These are phyloP conservation scores for Syrrhaptes paradoxus DNA, from an alignment of 2,113 vertebrate species.

Conservation along the genomic window DNA sequence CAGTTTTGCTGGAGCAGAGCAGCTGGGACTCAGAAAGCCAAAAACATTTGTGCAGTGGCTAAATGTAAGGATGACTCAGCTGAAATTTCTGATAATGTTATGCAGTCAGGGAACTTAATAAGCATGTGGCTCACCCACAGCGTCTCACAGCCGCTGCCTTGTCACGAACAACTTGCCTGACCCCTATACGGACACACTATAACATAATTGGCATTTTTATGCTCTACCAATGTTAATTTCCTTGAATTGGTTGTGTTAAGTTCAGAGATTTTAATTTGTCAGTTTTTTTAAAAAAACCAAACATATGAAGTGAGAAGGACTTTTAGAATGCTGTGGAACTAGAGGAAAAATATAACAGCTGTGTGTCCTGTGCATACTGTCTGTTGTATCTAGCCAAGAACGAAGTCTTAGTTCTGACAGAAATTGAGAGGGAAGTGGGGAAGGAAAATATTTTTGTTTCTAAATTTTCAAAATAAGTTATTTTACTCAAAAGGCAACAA, in stretches of 20 bases:
- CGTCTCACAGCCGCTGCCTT: neutral
- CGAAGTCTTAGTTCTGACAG: neutral
- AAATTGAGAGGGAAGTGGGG: neutral
- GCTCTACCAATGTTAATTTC: neutral
- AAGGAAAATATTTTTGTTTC: neutral
- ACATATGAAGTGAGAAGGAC: neutral
- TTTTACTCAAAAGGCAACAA: no score
- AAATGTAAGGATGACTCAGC: slow-evolving; percentile 60
- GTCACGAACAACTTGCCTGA: neutral
- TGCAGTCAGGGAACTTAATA: neutral
- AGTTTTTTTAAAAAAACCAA: no score
- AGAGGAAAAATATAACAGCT: neutral
- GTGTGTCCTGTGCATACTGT: neutral
- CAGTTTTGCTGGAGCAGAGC: neutral
- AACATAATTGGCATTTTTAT: neutral
- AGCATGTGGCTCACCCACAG: neutral
- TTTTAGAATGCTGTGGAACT: neutral
- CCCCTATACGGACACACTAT: neutral
- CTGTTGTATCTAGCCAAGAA: neutral
- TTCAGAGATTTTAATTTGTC: neutral
- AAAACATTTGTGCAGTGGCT: neutral
- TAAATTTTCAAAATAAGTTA: neutral
- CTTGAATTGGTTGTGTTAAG: neutral
- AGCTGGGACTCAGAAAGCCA: neutral
- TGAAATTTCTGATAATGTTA: neutral